Conservation (phyloP, 2,797 vertebrate genomes). For the Tragelaphus eurycerus region DNA sequence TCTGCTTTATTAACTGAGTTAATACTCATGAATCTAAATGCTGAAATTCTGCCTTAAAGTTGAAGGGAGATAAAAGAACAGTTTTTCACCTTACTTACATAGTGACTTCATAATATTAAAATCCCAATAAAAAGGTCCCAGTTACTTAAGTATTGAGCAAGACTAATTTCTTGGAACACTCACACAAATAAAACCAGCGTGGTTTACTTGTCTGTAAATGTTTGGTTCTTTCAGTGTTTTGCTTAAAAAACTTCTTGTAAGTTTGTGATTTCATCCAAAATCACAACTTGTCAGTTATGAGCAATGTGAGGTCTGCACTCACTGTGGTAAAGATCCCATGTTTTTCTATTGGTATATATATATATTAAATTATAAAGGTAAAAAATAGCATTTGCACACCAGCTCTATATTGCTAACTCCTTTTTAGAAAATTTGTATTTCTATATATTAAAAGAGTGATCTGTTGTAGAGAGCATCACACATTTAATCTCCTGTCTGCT, state of each 20-base stretch:
- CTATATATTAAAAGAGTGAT: not conserved
- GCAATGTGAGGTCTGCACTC: not conserved
- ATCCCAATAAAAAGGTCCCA: not conserved
- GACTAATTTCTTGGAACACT: not conserved
- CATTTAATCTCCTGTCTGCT: not conserved
- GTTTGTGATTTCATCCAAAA: not conserved
- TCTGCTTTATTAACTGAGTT: not conserved
- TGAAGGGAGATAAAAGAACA: not conserved
- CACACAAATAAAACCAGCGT: not conserved
- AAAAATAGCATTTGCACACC: not conserved
- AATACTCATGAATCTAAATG: not conserved
- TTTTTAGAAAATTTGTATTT: not conserved
- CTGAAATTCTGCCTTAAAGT: not conserved
- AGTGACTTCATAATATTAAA: not conserved
- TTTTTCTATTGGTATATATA: not conserved
- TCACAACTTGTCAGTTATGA: not conserved
- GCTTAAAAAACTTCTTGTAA: not conserved
- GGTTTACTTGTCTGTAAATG: not conserved
- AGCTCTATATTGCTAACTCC: not conserved
- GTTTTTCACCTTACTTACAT: not conserved
- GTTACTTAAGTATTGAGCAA: not conserved
- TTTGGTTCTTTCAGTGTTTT: not conserved
- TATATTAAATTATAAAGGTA: not conserved
- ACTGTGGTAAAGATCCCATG: not conserved
- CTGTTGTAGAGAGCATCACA: not conserved